A percentile compares a stretch with the other conserved stretches of the same genome.
These are phyloP conservation scores for Puma concolor DNA, from an alignment of 2,113 vertebrate genomes.

Conservation along the genomic window DNA sequence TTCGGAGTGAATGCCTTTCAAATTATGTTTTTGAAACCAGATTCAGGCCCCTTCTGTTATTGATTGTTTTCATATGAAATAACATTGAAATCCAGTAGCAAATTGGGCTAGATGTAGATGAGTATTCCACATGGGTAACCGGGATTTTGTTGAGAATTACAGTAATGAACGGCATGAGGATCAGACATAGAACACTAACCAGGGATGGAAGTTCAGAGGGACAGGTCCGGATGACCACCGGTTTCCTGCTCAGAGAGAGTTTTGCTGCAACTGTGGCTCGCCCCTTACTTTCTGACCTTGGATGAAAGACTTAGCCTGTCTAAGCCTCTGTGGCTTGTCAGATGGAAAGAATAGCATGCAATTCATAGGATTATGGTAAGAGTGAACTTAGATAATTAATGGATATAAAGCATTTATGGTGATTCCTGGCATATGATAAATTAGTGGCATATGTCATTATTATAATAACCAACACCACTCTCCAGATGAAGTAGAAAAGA, in stretches of 20 bases:
- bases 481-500: background rate
- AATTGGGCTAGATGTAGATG: background rate
- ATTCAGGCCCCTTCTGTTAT: background rate
- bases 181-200: background rate
- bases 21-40: constrained; percentile 37
- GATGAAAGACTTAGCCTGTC: background rate
- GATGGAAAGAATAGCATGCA: background rate
- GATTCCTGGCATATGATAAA: fast-evolving
- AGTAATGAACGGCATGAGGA: no score
- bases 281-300: background rate
- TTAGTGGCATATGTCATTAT: fast-evolving
- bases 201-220: background rate
- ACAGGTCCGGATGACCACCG: fast-evolving
- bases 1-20: constrained; percentile 45
- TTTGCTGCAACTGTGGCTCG: fast-evolving
- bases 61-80: constrained; percentile 54
- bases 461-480: fast-evolving
- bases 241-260: background rate
- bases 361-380: background rate
- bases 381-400: background rate
- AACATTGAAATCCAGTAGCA: constrained; percentile 42
- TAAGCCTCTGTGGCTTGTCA: background rate
- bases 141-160: no score
- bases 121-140: background rate
- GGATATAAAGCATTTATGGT: fast-evolving